Evolutionary conservation across 2,113 vertebrate species (phyloP).

Genomic region (Rousettus leschenaultii): DNA sequence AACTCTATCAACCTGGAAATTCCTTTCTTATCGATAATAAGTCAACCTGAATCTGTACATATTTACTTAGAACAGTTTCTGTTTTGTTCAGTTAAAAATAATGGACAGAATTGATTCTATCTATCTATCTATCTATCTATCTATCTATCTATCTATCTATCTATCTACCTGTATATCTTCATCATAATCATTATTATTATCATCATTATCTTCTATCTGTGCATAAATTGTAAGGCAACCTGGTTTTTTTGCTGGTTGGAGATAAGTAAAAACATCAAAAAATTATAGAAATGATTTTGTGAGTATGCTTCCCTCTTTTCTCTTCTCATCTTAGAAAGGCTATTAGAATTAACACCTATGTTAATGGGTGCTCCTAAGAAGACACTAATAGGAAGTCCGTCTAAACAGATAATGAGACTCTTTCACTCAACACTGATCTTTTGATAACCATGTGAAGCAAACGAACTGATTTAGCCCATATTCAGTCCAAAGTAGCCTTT

Average conservation of each 20-base stretch:
- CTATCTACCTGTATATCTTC: not conserved
- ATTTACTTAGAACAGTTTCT: not conserved
- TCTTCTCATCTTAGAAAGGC: not conserved
- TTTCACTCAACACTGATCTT: not conserved
- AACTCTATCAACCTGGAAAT: not conserved
- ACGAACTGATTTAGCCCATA: not conserved
- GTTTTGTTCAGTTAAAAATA: not conserved
- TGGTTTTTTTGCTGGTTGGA: not conserved
- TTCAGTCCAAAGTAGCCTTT: not conserved
- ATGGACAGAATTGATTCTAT: no score
- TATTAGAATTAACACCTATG: not conserved
- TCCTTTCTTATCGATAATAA: not conserved
- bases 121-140: not conserved
- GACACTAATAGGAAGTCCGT: not conserved
- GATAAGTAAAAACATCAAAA: not conserved
- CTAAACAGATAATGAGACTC: not conserved
- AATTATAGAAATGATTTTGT: not conserved
- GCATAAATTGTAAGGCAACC: not conserved
- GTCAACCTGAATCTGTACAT: not conserved
- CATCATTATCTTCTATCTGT: not conserved
- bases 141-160: not conserved
- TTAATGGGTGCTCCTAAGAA: not conserved
- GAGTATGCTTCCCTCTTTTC: not conserved
- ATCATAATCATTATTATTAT: not conserved
- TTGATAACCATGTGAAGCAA: not conserved